Evolutionary conservation across 2,888 invertebrate genomes (phyloP), one percentile per base, ranked within the genome.

Genomic region (Sericinus montela): DNA sequence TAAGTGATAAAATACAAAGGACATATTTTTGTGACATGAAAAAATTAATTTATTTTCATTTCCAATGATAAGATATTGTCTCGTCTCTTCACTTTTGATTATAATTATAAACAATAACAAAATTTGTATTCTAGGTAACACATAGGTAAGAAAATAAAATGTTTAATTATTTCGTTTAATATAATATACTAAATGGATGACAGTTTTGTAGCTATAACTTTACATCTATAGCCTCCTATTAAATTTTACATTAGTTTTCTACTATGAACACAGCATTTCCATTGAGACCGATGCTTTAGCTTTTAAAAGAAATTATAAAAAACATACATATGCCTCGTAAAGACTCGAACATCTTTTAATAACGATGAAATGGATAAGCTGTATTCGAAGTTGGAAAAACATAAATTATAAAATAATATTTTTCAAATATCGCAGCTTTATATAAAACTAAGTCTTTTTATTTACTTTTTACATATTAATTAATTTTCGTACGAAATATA

Each of bases 71-170:
- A 52, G 48, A 45, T 49, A 53, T 19, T 19, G 19, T 5, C 19
- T 19, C 2, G 5, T 50, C 49, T 48, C 52, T 57, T 55, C 42
- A 54, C 45, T 36, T 57, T 56, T 51, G 44, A 52, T 57, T 59
- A 47, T 48, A 51, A 54, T 55, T 46, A 49, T 56, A 45, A 55
- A 51, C 55, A 52, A 54, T 49, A 52, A 52, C 53, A 53, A 55
- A 54, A 59, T 53, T 58, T 57, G 59, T 60, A 60, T 56, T 52
- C 52, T 59, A 60, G 51, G 39, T 41, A 39, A 38, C 44, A 29
- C 35, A 45, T 45, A 50, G 45, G 23, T 50, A 45, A 50, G 45
- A 47, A 36, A 5, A 45, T 48, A 35, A 48, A 45, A 41, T 45
- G 40, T 50, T 34, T 45, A 45, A 50, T 40, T 50, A 36, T 45